phyloP scores from a whole-genome alignment of 2,888 invertebrate species.

The Lycocerus yunnanus region DNA sequence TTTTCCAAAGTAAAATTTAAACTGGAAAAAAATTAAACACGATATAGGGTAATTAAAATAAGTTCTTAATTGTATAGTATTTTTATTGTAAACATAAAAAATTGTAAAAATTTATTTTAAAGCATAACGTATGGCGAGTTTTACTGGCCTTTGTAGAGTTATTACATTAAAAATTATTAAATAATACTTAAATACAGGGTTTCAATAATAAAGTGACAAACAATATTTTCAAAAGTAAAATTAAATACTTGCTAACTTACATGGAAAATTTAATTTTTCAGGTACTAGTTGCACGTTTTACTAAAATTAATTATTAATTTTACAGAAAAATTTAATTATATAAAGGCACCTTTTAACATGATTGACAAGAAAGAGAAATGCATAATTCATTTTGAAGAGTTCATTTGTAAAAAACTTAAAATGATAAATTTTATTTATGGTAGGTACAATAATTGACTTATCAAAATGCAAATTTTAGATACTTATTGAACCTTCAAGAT shows the following conservation, averaged over 20 bases:
- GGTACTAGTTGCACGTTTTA: constrained; percentile 23
- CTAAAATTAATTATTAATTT: constrained; percentile 5
- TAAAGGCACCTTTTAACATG: neutral
- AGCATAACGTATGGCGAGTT: constrained; percentile 27
- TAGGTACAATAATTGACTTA: neutral
- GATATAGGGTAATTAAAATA: neutral
- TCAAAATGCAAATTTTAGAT: neutral
- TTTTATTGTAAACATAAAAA: constrained; percentile 9
- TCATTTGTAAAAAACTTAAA: neutral
- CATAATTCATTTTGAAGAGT: neutral
- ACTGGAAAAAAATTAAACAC: neutral
- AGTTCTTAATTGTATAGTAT: constrained; percentile 10
- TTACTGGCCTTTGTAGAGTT: constrained; percentile 21
- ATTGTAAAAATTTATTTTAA: constrained; percentile 25
- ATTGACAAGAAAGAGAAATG: neutral
- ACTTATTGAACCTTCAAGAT: neutral
- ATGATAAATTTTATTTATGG: too few relatives aligned
- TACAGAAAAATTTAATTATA: neutral
- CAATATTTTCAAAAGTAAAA: constrained; percentile 1
- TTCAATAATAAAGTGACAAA: constrained; percentile 20
- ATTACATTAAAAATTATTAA: constrained; percentile 18
- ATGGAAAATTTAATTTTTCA: constrained; percentile 16
- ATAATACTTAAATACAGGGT: constrained; percentile 20
- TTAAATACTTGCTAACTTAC: constrained; percentile 4
- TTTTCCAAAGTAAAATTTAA: too few relatives aligned